phyloP scores from a whole-genome alignment of 2,888 invertebrate species.

The Julus scandinavius region DNA sequence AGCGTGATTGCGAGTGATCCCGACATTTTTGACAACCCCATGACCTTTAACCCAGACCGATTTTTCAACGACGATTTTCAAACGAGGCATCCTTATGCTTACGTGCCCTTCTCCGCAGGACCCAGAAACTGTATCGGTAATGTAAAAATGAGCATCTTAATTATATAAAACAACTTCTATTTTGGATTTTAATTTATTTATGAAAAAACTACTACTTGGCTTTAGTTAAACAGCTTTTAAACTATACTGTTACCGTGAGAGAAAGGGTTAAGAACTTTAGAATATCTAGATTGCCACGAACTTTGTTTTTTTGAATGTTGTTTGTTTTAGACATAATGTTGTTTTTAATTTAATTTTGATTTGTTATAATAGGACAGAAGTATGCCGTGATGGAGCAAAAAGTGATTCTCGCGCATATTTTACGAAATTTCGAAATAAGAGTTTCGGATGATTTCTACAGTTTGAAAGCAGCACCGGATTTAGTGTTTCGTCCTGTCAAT shows the following conservation, averaged over 20 bases:
- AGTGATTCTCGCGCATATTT: conserved; percentile 51
- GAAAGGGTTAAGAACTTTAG: too few relatives aligned
- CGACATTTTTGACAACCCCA: neutral
- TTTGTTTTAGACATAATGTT: neutral
- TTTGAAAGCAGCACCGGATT: neutral
- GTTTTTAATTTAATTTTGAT: too few relatives aligned
- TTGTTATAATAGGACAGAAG: conserved; percentile 49
- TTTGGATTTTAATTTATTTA: too few relatives aligned
- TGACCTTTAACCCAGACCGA: neutral
- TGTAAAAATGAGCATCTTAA: too few relatives aligned
- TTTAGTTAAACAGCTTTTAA: too few relatives aligned
- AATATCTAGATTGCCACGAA: neutral
- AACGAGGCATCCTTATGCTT: neutral
- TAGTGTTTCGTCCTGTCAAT: neutral
- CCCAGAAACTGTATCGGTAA: conserved; percentile 57
- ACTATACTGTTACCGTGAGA: too few relatives aligned
- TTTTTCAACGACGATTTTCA: conserved; percentile 40
- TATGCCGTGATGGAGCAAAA: conserved; percentile 58
- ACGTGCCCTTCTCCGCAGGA: conserved; percentile 56
- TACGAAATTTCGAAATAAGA: conserved; percentile 51
- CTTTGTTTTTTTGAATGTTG: neutral
- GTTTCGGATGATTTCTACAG: neutral
- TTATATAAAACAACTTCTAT: too few relatives aligned
- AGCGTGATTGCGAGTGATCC: neutral
- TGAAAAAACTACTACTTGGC: too few relatives aligned